Conservation (phyloP, 1,140 invertebrate genomes). For the Drosophila elegans region DNA sequence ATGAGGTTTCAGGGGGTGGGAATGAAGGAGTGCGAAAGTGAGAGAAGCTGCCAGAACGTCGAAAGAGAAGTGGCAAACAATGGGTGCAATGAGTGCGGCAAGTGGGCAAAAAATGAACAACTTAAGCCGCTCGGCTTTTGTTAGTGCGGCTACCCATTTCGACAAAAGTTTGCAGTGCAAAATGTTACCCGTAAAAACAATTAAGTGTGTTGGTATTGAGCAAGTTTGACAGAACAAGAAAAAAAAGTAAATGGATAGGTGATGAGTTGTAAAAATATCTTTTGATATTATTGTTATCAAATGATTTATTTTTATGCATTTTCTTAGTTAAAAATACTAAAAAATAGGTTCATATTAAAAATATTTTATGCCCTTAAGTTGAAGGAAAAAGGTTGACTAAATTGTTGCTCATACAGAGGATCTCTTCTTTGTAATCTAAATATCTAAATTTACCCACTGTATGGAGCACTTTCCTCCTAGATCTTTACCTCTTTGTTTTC, state of each 20-base stretch:
- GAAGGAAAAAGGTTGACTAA: too few species aligned
- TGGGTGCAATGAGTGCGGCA: conserved; percentile 62
- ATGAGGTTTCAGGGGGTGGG: conserved; percentile 3
- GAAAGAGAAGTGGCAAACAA: conserved; percentile 46
- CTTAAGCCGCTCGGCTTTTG: conserved; percentile 44
- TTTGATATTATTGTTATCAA: not conserved
- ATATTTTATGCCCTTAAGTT: too few species aligned
- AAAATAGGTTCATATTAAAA: too few species aligned
- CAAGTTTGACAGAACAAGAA: conserved; percentile 2
- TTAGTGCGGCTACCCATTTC: conserved; percentile 3
- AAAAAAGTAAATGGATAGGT: not conserved
- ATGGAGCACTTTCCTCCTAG: not conserved
- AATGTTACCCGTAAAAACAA: conserved; percentile 6
- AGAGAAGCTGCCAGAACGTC: conserved; percentile 14
- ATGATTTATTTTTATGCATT: not conserved
- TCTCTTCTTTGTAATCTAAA: too few species aligned
- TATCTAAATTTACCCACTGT: conserved; percentile 2
- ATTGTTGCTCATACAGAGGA: too few species aligned
- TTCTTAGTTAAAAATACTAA: not conserved
- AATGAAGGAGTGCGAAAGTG: not conserved
- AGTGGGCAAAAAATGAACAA: conserved; percentile 67
- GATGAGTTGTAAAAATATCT: not conserved
- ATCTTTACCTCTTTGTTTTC: conserved; percentile 10
- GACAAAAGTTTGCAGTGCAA: conserved; percentile 13
- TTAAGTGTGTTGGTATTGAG: not conserved